Evolutionary conservation across 2,797 vertebrate genomes (phyloP).

Genomic region (Delichon dasypus): DNA sequence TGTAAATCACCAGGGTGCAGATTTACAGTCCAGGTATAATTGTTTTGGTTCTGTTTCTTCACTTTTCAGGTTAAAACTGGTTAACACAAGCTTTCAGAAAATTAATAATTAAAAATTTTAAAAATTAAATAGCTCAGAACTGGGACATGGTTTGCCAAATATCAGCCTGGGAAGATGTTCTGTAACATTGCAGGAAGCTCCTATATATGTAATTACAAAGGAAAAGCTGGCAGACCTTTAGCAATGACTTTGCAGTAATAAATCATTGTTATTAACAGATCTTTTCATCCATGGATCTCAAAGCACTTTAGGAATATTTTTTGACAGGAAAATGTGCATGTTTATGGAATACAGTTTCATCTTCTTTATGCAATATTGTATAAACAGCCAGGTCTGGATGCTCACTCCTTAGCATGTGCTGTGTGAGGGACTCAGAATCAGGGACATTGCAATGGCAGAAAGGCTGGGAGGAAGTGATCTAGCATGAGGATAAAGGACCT

Average conservation of each 20-base stretch:
- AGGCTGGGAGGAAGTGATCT: not conserved
- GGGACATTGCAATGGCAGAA: not conserved
- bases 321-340: not conserved
- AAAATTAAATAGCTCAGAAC: not conserved
- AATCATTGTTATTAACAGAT: not conserved
- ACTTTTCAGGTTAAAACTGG: not conserved
- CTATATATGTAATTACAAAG: not conserved
- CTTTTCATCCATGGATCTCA: not conserved
- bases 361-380: rapidly evolving
- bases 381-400: not conserved
- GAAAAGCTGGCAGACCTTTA: conserved; percentile 1
- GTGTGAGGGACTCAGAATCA: not conserved
- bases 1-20: not conserved
- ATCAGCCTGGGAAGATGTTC: not conserved
- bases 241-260: not conserved
- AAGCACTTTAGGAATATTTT: not conserved
- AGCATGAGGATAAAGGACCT: not conserved
- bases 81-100: conserved; percentile 8
- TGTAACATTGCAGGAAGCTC: not conserved
- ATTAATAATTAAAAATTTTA: not conserved
- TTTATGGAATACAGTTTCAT: not conserved
- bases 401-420: not conserved
- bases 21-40: conserved; percentile 33
- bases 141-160: not conserved
- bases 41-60: not conserved